A percentile compares a stretch with the other conserved stretches of the same genome.
Evolutionary conservation across 1,140 invertebrate genomes (phyloP).

Genomic region (Anadara kagoshimensis): DNA sequence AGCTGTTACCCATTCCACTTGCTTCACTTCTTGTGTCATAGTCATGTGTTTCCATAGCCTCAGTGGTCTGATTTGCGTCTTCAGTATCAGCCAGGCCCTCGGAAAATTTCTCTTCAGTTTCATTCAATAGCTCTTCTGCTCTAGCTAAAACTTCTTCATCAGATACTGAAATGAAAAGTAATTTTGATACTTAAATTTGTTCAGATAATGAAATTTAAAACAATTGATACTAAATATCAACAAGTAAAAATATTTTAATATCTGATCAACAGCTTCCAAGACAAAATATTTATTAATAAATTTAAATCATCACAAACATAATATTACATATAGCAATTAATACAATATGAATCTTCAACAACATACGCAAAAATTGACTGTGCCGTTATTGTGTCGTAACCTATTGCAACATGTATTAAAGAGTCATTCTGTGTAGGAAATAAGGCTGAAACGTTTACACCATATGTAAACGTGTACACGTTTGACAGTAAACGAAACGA

Average conservation of each 20-base stretch:
- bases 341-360: background rate
- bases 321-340: no score
- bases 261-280: no score
- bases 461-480: no score
- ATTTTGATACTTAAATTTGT: background rate
- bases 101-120: background rate
- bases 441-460: no score
- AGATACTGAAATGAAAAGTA: constrained; percentile 14
- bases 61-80: background rate
- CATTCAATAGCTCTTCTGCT: constrained; percentile 16
- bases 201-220: background rate
- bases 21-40: constrained; percentile 70
- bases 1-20: constrained; percentile 48
- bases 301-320: no score
- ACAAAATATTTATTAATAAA: no score
- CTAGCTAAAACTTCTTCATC: constrained; percentile 40
- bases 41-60: constrained; percentile 43
- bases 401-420: no score
- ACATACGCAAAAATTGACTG: background rate
- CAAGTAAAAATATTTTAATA: no score
- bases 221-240: background rate
- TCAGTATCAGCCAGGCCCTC: background rate
- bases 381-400: no score
- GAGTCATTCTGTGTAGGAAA: no score
- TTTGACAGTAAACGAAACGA: no score